Evolutionary conservation across 2,888 invertebrate genomes (phyloP), one percentile per base, ranked within the genome.

Genomic region (Lordiphosa andalusiaca): DNA sequence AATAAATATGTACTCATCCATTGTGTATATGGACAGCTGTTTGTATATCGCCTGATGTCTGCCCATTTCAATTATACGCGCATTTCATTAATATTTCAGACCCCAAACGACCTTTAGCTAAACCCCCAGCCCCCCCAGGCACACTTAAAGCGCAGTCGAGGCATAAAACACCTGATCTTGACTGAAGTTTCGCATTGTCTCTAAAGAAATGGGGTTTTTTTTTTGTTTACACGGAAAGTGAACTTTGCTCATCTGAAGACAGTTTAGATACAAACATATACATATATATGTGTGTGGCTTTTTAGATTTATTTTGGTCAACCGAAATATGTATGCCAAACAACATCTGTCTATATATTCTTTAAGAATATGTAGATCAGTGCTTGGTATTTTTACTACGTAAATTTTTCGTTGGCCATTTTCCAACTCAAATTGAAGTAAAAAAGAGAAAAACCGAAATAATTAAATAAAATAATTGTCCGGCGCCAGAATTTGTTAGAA

Each of bases 61-160:
- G 48, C 19, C n/a, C 30, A 47, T 6, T 53, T 50, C 25, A 70
- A 54, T 65, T 42, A 47, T 23, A 53, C 49, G 53, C 12, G 12
- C 54, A 62, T 48, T 46, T 55, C 30, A 49, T 80, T 69, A 60
- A 49, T 57, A 55, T 62, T 62, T 44, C 33, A 55, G 36, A 16
- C 23, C 42, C 25, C 12, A 9, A 55, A 6, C 10, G 35, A 13
- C 19, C 6, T 7, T 48, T 35, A 10, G 30, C 30, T 3, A 19
- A 19, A 4, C 19, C 3, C 4, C 19, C 19, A 16, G 1, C 16
- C 16, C 16, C 19, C 19, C 19, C 19, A 7, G 25, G 2, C 7
- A 7, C 30, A 10, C 30, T 30, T 30, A 30, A 30, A 30, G 10
- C 4, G 30, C 30, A 30, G 30, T 10, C 9, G 30, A 30, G 4